Evolutionary conservation across 2,797 vertebrate species (phyloP).

Genomic region (Acipenser oxyrinchus): DNA sequence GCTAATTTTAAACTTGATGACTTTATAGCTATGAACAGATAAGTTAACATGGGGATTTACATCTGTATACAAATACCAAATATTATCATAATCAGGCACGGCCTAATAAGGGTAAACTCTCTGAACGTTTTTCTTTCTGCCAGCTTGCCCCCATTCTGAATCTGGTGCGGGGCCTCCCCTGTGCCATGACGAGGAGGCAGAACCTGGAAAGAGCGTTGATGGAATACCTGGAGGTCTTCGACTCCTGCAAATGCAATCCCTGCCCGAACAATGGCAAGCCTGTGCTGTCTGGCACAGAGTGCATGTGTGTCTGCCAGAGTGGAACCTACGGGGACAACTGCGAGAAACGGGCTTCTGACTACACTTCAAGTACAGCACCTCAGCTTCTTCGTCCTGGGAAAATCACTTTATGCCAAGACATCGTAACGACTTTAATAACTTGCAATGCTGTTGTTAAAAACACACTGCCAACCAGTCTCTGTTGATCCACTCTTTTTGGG

Average conservation of each 20-base stretch:
- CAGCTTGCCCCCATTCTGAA: conserved; percentile 71
- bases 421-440: too few species aligned
- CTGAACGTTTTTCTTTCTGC: conserved; percentile 12
- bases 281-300: conserved; percentile 67
- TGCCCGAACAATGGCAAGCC: conserved; percentile 77
- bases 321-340: conserved; percentile 80
- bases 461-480: too few species aligned
- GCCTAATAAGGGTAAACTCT: neutral
- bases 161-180: conserved; percentile 72
- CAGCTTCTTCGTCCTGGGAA: neutral
- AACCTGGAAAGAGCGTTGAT: conserved; percentile 70
- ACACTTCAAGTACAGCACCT: conserved; percentile 56
- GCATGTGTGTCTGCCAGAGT: conserved; percentile 74
- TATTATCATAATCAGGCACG: neutral
- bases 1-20: too few species aligned
- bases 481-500: too few species aligned
- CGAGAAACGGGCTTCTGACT: conserved; percentile 61
- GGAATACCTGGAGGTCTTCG: conserved; percentile 65
- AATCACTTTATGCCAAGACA: neutral
- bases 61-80: too few species aligned
- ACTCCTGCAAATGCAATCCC: conserved; percentile 72
- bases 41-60: too few species aligned
- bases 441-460: too few species aligned
- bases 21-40: too few species aligned
- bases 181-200: conserved; percentile 71